These are phyloP conservation scores for Boloria euphrosyne DNA, from an alignment of 2,888 invertebrate species.

Conservation along the genomic window DNA sequence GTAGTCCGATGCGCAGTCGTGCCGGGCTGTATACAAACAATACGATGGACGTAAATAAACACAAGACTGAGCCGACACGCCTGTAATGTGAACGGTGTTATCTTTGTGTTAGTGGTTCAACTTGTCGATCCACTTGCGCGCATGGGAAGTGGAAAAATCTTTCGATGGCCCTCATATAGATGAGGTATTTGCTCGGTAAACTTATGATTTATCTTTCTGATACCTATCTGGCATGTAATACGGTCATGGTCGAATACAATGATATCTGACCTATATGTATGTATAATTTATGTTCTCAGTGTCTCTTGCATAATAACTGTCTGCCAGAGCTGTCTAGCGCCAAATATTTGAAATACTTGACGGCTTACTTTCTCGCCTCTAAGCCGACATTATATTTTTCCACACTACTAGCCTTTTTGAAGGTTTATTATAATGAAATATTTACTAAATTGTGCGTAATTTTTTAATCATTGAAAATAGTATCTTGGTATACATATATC, in stretches of 20 bases:
- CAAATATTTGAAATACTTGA: neutral
- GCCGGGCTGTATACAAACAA: slow-evolving; percentile 83
- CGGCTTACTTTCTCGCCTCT: too few relatives aligned
- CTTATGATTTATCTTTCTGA: slow-evolving; percentile 30
- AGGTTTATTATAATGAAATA: too few relatives aligned
- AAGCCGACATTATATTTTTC: too few relatives aligned
- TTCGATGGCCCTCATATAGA: slow-evolving; percentile 39
- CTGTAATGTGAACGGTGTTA: slow-evolving; percentile 67
- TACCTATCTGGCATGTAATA: slow-evolving; percentile 31
- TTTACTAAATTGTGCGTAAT: too few relatives aligned
- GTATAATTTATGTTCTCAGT: slow-evolving; percentile 27
- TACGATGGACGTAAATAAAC: slow-evolving; percentile 82
- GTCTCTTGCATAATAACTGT: slow-evolving; percentile 18
- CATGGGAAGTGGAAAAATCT: slow-evolving; percentile 42
- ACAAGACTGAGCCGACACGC: slow-evolving; percentile 67
- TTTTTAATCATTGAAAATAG: too few relatives aligned
- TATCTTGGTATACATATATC: too few relatives aligned
- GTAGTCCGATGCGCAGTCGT: slow-evolving; percentile 79
- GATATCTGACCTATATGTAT: slow-evolving; percentile 34
- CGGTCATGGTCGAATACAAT: slow-evolving; percentile 38
- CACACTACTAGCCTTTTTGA: too few relatives aligned
- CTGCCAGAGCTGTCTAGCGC: slow-evolving; percentile 1
- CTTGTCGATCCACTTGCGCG: slow-evolving; percentile 50
- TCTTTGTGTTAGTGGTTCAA: slow-evolving; percentile 69
- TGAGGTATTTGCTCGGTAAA: slow-evolving; percentile 32